A percentile compares a stretch with the other conserved stretches of the same genome.
These are phyloP conservation scores for Turnix velox DNA, from an alignment of 2,113 vertebrate species.

Conservation along the genomic window DNA sequence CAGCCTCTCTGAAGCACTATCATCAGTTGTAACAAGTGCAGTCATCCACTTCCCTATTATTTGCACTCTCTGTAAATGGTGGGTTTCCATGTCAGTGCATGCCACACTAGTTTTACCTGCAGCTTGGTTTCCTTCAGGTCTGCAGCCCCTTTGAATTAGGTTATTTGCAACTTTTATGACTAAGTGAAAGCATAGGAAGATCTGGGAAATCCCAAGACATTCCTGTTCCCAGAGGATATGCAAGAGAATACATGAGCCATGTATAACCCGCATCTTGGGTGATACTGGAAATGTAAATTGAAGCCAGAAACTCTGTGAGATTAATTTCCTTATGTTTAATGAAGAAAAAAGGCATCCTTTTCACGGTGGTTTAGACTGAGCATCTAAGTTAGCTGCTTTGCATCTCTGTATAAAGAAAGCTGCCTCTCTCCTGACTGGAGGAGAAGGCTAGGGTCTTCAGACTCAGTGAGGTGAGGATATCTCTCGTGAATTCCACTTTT, in stretches of 20 bases:
- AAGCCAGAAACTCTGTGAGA: neutral
- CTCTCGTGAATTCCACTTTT: neutral
- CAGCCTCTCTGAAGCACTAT: neutral
- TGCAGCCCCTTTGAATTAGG: neutral
- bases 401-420: neutral
- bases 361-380: neutral
- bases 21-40: neutral
- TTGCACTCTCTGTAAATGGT: neutral
- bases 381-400: neutral
- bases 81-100: neutral
- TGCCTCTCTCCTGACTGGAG: neutral
- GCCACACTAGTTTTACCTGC: neutral
- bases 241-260: neutral
- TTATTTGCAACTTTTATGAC: neutral
- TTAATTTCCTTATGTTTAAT: neutral
- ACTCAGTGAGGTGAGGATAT: neutral
- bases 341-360: neutral
- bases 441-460: neutral
- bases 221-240: neutral
- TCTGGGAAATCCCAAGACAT: neutral
- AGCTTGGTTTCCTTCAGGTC: neutral
- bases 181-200: neutral
- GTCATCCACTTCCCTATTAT: neutral
- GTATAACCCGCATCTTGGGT: neutral
- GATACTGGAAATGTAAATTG: neutral